Evolutionary conservation across 2,888 invertebrate species (phyloP), one percentile per base, ranked within the genome.

Genomic region (Caradrina clavipalpis): DNA sequence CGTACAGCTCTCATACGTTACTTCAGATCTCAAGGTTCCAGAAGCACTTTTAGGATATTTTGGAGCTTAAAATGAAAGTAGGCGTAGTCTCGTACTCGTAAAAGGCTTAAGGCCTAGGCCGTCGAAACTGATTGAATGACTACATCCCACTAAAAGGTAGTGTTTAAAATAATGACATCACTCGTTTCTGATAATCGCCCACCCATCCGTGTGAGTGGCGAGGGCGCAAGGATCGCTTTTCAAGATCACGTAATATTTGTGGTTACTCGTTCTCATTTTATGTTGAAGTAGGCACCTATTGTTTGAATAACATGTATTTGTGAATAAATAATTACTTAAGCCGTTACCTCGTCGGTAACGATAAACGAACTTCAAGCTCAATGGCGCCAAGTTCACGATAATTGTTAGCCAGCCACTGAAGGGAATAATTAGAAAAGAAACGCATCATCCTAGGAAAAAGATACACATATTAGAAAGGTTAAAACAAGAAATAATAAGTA

Each of bases 141-240:
- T 67, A 42, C 75, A 64, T 65, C 74, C 70, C 73, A 76, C 72
- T 62, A 65, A 55, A 57, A 83, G 65, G 55, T 67, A 59, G 62
- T 68, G 65, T 67, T 79, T 64, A 47, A 53, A 19, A 35, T 35
- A 56, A 71, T 83, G 82, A 83, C 74, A 84, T 83, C 82, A 83
- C 58, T 59, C 61, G 61, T 39, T 80, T 73, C 84, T 75, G 82
- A 71, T 73, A 68, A 73, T 78, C 82, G 84, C 82, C 84, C 82
- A 84, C 82, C 77, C 68, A 71, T 72, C 69, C 60, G 70, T 31
- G 17, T 10, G 47, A 22, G 26, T 57, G 68, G 58, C 35, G 39
- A 22, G 17, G 31, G 49, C 49, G 39, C 39, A 75, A 53, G 55
- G 69, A 78, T 73, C 51, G 62, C 53, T 64, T 81, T 74, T 73